A percentile compares a stretch with the other conserved stretches of the same genome.
Evolutionary conservation across 2,888 invertebrate species (phyloP).

Genomic region (Syritta pipiens): DNA sequence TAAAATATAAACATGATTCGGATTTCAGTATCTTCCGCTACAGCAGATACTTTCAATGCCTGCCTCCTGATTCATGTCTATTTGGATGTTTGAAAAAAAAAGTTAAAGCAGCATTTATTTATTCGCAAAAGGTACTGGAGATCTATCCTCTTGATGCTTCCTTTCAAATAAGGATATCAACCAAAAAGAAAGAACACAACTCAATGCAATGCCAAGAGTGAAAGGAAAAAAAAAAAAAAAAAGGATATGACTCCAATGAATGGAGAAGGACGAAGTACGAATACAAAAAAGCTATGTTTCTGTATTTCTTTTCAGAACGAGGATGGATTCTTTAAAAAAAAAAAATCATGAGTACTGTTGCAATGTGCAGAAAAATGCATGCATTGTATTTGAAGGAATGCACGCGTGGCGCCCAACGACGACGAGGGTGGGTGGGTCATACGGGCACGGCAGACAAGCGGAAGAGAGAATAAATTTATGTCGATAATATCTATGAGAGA

Average conservation of each 20-base stretch:
- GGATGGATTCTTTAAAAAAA: neutral
- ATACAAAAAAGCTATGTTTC: conserved; percentile 5
- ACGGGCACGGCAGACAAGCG: conserved; percentile 57
- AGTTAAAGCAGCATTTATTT: conserved; percentile 51
- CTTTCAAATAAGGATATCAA: conserved; percentile 60
- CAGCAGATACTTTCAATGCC: conserved; percentile 39
- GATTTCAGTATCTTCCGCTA: conserved; percentile 27
- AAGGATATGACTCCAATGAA: conserved; percentile 49
- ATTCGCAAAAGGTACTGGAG: conserved; percentile 54
- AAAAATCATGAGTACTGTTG: too few relatives aligned
- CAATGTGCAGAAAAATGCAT: conserved; percentile 37
- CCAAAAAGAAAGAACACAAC: conserved; percentile 31
- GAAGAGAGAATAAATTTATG: conserved; percentile 53
- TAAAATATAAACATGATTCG: conserved; percentile 62
- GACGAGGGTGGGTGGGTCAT: conserved; percentile 30
- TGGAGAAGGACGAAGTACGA: conserved; percentile 18
- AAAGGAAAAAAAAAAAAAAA: neutral
- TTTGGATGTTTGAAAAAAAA: conserved; percentile 23
- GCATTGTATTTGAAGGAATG: conserved; percentile 50
- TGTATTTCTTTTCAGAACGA: conserved; percentile 33
- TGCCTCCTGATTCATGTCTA: neutral
- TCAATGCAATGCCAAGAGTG: conserved; percentile 58
- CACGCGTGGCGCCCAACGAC: too few relatives aligned
- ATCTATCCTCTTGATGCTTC: conserved; percentile 33
- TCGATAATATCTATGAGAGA: conserved; percentile 45